phyloP scores from a whole-genome alignment of 2,113 vertebrate genomes.

The Hyaena hyaena region DNA sequence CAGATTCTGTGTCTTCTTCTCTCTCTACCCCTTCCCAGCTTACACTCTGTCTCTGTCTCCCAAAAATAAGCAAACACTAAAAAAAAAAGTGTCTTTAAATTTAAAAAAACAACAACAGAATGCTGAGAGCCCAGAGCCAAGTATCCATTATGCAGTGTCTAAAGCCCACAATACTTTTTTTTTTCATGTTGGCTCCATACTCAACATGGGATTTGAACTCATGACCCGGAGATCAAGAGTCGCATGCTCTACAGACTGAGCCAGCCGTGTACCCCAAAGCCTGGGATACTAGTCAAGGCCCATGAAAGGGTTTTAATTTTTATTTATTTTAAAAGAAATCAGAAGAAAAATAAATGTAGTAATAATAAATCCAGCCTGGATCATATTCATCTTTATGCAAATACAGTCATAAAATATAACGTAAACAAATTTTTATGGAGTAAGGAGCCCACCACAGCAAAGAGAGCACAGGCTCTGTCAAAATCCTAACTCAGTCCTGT shows the following conservation, averaged over 20 bases:
- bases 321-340: slow-evolving; percentile 35
- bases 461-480: not conserved
- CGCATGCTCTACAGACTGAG: not conserved
- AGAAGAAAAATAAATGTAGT: slow-evolving; percentile 6
- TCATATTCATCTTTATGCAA: not conserved
- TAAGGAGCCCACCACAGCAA: not conserved
- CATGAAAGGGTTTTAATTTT: slow-evolving; percentile 22
- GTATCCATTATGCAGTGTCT: not conserved
- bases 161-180: not conserved
- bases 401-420: slow-evolving; percentile 18
- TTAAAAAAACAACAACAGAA: not conserved
- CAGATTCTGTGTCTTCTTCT: no score
- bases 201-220: not conserved
- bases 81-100: no score
- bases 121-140: not conserved
- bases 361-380: not conserved
- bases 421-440: not conserved
- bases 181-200: not conserved
- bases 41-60: no score
- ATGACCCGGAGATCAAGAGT: not conserved
- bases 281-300: not conserved
- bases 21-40: no score
- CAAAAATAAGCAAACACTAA: no score
- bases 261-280: not conserved
- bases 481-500: not conserved